Percentiles rank a stretch among this genome's conserved stretches.
phyloP scores from a whole-genome alignment of 2,797 vertebrate species.

The Mormyrops attenuatus region DNA sequence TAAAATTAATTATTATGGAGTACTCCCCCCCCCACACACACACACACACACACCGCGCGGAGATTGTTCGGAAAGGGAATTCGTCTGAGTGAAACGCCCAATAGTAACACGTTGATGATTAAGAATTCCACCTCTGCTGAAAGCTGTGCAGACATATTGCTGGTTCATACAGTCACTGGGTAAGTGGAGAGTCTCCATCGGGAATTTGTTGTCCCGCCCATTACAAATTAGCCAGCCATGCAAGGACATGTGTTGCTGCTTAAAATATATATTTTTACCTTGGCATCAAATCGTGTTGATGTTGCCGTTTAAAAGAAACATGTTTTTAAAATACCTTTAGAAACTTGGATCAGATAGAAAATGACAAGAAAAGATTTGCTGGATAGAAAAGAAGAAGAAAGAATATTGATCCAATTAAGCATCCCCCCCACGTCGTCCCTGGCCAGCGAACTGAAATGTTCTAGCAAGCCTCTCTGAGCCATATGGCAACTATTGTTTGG shows the following conservation, averaged over 20 bases:
- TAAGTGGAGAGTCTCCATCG: not conserved
- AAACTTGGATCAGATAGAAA: not conserved
- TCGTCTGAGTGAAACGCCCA: not conserved
- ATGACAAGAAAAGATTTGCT: not conserved
- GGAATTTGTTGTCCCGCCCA: not conserved
- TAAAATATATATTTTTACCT: not conserved
- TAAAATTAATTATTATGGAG: not conserved
- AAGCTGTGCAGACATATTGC: not conserved
- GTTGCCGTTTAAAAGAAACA: not conserved
- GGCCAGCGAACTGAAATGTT: not conserved
- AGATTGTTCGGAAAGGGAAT: not conserved
- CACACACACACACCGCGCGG: not conserved
- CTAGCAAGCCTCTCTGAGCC: not conserved
- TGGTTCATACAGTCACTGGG: not conserved
- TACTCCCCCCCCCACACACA: not conserved
- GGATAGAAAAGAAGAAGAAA: not conserved
- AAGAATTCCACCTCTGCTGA: not conserved
- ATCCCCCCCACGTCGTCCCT: not conserved
- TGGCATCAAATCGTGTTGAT: not conserved
- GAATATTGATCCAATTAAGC: not conserved
- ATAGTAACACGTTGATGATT: not conserved
- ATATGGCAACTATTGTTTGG: not conserved
- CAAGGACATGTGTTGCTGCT: not conserved
- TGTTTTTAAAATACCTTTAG: not conserved
- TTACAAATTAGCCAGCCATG: not conserved